Evolutionary conservation across 1,140 invertebrate species (phyloP), one percentile per base, ranked within the genome.

Genomic region (Zaprionus taronus): DNA sequence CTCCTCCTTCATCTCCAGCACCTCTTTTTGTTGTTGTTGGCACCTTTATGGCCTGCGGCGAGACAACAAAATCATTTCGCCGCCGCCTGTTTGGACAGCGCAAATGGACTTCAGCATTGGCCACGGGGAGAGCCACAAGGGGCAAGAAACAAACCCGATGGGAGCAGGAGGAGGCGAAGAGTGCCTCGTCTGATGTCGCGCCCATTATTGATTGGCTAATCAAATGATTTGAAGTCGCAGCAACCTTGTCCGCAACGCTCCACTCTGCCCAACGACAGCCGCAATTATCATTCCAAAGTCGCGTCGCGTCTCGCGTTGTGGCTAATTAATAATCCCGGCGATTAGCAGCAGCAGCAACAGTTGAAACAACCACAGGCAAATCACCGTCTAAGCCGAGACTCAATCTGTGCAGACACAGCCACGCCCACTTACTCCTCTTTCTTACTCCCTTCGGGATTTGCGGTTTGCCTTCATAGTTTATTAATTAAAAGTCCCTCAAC

Each of bases 21-120:
- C 34, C 5, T 5, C 14, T 2, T 5, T 0, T 55, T 75, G 66
- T 66, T 76, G 80, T 84, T 82, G 84, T 92, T 92, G 90, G 83
- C 91, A 91, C 86, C 83, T 92, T 87, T 83, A 79, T 90, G 76
- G 85, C 91, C 91, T 72, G 77, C 78, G 91, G 91, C 91, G 79
- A 91, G 91, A 91, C 90, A 91, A 92, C 91, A 92, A 91, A 91
- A 92, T 87, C 91, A 92, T 91, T 92, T 91, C 73, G 79, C 83
- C 85, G 85, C 81, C 81, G 84, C 75, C 81, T 83, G 85, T 90
- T 89, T 77, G 56, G 65, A 76, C 72, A 70, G 68, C 49, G 34
- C 26, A 38, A 22, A 58, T 26, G 26, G 24, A 24, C 38, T 12
- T 11, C 17, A n/a, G 22, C n/a, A 41, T 28, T 4, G 44, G 56